phyloP scores from a whole-genome alignment of 2,888 invertebrate species.

The Drosophila colorata region DNA sequence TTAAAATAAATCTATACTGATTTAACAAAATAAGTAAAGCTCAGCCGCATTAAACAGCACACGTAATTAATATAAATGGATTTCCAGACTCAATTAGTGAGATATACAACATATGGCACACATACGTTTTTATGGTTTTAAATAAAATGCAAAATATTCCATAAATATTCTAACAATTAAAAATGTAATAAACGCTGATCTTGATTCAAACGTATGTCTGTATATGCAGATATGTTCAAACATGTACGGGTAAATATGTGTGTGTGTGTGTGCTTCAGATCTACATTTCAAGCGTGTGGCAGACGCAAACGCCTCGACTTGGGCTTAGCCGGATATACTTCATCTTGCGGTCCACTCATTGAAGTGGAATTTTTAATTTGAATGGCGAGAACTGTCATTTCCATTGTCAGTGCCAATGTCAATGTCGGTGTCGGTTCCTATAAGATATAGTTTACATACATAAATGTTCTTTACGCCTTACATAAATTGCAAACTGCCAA shows the following conservation, averaged over 20 bases:
- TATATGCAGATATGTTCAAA: not conserved
- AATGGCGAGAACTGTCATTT: constrained; percentile 42
- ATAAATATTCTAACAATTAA: constrained; percentile 35
- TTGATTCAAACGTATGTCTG: constrained; percentile 9
- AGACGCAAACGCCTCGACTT: constrained; percentile 37
- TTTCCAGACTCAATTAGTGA: constrained; percentile 38
- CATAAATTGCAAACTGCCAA: not conserved
- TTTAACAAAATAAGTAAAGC: constrained; percentile 15
- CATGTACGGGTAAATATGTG: constrained; percentile 4
- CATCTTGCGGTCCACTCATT: constrained; percentile 69
- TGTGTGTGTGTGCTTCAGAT: constrained; percentile 22
- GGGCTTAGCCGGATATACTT: constrained; percentile 72
- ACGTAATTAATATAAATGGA: constrained; percentile 54
- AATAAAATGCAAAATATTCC: constrained; percentile 8
- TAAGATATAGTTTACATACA: not conserved
- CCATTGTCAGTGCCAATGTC: constrained; percentile 50
- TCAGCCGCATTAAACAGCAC: constrained; percentile 2
- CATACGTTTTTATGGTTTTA: not conserved
- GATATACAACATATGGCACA: not conserved
- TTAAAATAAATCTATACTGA: constrained; percentile 49
- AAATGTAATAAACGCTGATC: constrained; percentile 12
- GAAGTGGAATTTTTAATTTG: constrained; percentile 75
- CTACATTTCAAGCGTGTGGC: constrained; percentile 41
- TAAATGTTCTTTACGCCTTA: not conserved
- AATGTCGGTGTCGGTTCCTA: constrained; percentile 41